Evolutionary conservation across 2,888 invertebrate genomes (phyloP), one percentile per base, ranked within the genome.

Genomic region (Cyrtodaria siliqua): DNA sequence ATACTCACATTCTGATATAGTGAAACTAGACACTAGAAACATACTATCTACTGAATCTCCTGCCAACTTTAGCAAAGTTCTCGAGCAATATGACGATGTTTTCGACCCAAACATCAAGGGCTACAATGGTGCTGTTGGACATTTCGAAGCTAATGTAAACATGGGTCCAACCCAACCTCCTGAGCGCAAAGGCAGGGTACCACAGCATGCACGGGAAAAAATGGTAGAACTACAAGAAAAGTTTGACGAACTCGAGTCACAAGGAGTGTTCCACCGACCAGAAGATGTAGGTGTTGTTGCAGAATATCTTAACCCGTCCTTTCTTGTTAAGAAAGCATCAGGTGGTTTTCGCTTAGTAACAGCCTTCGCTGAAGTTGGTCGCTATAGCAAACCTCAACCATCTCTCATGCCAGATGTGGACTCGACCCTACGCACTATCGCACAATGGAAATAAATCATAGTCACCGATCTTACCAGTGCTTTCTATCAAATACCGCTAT

Each of bases 281-380:
- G 85, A 84, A 57, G 68, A 77, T 57, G 49, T 73, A 16, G 74
- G 59, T 29, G 38, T 76, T 12, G 55, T 40, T 2, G 80, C 78
- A 3, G 84, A 87, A 44, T 86, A 87, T 29, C 40, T 86, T 12
- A 86, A 84, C 53, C 87, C 85, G 0, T 81, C 83, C 3, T 87
- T 86, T 52, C 67, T 87, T 12, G 75, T 86, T 0, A 84, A 80
- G 47, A 84, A 80, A 53, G 55, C 62, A 1, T 38, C 20, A 18
- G 82, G 86, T 14, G 76, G 69, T 23, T 75, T 60, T 57, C 63
- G 83, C 14, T 60, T 86, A 9, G 84, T 83, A 20, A 84, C 84
- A 4, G 79, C 84, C 1, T 83, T 85, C 38, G 68, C 62, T 2
- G 83, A 81, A 47, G 78, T 84, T 16, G 83, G 83, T 3, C 27